phyloP scores from a whole-genome alignment of 1,140 invertebrate genomes.

The Aphaenogaster ashmeadi region DNA sequence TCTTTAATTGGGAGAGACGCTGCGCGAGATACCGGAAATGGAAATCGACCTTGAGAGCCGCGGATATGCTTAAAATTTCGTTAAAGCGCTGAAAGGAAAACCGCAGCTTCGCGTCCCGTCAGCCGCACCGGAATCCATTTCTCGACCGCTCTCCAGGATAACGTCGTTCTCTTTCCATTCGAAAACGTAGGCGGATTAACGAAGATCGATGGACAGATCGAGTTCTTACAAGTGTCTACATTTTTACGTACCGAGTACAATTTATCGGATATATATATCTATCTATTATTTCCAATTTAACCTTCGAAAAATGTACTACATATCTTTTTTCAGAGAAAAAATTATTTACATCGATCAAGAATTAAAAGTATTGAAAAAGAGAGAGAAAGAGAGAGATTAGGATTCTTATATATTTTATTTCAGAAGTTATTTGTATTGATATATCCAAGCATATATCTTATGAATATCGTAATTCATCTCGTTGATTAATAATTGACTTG shows the following conservation, averaged over 20 bases:
- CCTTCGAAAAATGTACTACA: neutral
- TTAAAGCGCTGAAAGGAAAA: constrained; percentile 53
- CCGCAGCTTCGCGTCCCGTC: neutral
- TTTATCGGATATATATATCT: constrained; percentile 8
- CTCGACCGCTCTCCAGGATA: constrained; percentile 37
- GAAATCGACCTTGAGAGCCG: constrained; percentile 52
- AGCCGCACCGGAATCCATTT: constrained; percentile 36
- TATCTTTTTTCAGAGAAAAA: neutral
- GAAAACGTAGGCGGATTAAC: constrained; percentile 29
- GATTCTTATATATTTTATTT: neutral
- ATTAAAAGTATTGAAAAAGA: neutral
- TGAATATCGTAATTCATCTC: constrained; percentile 12
- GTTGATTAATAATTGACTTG: neutral
- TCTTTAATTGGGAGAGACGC: constrained; percentile 74
- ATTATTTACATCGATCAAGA: constrained; percentile 3
- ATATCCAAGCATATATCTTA: neutral
- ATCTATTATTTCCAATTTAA: constrained; percentile 37
- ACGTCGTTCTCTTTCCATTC: neutral
- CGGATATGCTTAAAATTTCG: constrained; percentile 59
- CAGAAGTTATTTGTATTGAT: neutral
- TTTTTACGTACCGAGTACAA: neutral
- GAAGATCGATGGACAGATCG: constrained; percentile 8
- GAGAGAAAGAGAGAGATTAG: neutral
- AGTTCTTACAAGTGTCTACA: neutral
- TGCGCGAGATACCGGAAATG: constrained; percentile 62